Percentiles rank a stretch among this genome's conserved stretches.
Conservation (phyloP, 23 tunicate species). For the Ascidia mentula region DNA sequence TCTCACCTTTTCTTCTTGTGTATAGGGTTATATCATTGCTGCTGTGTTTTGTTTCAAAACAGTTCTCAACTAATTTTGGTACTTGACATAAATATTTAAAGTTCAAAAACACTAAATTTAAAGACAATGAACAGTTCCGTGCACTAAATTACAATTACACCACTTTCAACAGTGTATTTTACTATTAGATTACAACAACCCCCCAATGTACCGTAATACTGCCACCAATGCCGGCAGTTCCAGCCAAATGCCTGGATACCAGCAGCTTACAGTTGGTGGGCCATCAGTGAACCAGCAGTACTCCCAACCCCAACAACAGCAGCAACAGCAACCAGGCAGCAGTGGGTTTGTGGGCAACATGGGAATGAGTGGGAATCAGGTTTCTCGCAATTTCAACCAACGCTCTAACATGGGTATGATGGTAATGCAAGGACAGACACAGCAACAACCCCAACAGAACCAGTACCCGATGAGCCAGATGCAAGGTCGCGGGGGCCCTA, state of each 20-base stretch:
- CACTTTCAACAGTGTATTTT: background rate
- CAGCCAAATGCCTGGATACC: background rate
- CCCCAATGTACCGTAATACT: background rate
- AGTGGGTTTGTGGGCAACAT: background rate
- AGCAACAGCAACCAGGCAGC: background rate
- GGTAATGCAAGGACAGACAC: slow-evolving; percentile 22
- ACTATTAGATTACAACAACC: background rate
- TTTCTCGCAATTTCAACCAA: slow-evolving; percentile 4
- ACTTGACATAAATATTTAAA: no score
- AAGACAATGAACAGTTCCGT: no score
- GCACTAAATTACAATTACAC: no score
- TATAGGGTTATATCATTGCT: no score
- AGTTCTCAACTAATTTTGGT: no score
- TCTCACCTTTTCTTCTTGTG: no score
- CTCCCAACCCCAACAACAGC: background rate
- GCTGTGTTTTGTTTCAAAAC: no score
- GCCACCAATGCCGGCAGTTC: background rate
- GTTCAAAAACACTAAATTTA: no score
- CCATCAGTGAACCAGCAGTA: background rate
- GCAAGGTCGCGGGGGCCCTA: slow-evolving; percentile 5
- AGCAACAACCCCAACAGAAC: slow-evolving; percentile 27
- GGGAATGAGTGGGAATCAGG: background rate
- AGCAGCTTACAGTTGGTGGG: slow-evolving; percentile 1
- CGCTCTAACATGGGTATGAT: slow-evolving; percentile 20
- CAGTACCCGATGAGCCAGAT: slow-evolving; percentile 32